phyloP scores from a whole-genome alignment of 1,140 invertebrate species.

The Eriocheir sinensis region DNA sequence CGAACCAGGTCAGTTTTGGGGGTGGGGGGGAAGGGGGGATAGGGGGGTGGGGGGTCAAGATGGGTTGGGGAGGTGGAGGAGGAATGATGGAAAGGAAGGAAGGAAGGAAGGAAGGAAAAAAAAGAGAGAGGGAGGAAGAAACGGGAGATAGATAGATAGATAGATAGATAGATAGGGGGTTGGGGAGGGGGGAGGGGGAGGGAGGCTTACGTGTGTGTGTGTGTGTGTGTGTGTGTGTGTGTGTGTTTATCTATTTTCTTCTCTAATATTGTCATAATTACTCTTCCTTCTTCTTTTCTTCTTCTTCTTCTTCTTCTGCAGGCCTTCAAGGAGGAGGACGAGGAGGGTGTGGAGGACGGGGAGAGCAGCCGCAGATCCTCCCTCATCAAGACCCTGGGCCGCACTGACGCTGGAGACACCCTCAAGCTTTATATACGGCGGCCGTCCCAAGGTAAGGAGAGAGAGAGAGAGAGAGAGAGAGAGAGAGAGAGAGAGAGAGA shows the following conservation, averaged over 20 bases:
- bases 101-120: neutral
- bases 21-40: slow-evolving; percentile 13
- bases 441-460: slow-evolving; percentile 66
- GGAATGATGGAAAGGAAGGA: too few relatives aligned
- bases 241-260: neutral
- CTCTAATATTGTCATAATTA: neutral
- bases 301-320: neutral
- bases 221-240: neutral
- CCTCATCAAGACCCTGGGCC: slow-evolving; percentile 77
- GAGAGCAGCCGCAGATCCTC: slow-evolving; percentile 72
- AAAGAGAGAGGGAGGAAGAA: neutral
- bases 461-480: neutral
- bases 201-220: neutral
- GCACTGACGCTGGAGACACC: slow-evolving; percentile 63
- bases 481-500: neutral
- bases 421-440: slow-evolving; percentile 77
- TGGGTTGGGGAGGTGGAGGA: neutral
- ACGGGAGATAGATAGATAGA: too few relatives aligned
- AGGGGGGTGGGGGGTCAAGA: slow-evolving; percentile 25
- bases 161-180: too few relatives aligned
- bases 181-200: neutral
- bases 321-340: slow-evolving; percentile 10
- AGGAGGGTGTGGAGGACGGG: slow-evolving; percentile 48
- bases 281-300: neutral
- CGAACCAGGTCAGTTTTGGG: slow-evolving; percentile 50